These are phyloP conservation scores for Haemorhous mexicanus DNA, from an alignment of 2,113 vertebrate species.

Conservation along the genomic window DNA sequence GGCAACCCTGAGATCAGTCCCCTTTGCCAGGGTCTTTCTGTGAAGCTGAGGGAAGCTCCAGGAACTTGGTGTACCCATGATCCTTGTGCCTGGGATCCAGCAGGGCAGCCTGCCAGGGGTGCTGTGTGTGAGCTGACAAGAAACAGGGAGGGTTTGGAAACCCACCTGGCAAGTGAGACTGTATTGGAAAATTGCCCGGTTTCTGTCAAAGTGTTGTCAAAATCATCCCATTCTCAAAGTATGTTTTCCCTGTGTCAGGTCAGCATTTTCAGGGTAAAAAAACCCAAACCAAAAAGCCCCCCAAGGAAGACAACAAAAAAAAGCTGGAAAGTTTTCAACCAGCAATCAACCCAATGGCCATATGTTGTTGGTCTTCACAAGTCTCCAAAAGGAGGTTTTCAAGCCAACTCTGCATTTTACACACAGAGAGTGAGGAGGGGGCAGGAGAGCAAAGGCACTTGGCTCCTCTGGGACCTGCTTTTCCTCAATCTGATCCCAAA, in stretches of 20 bases:
- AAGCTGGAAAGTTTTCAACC: neutral
- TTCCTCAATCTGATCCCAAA: neutral
- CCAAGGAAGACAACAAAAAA: neutral
- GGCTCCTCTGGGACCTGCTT: neutral
- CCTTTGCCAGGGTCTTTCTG: neutral
- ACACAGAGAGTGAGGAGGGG: neutral
- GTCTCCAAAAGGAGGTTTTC: neutral
- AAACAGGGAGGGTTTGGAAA: constrained; percentile 18
- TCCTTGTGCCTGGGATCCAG: neutral
- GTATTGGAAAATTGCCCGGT: constrained; percentile 17
- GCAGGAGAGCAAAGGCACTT: neutral
- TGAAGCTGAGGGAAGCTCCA: neutral
- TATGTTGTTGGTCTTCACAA: neutral
- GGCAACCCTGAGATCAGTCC: neutral
- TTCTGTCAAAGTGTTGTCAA: constrained; percentile 39
- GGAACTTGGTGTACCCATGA: neutral
- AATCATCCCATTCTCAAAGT: constrained; percentile 19
- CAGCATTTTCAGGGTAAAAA: neutral
- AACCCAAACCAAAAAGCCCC: fast-evolving
- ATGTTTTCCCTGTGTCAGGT: neutral
- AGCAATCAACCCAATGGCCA: neutral
- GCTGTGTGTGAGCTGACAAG: neutral
- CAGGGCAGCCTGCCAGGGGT: constrained; percentile 15
- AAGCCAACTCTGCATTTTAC: neutral
- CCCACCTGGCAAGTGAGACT: constrained; percentile 39